These are phyloP conservation scores for Platorchestia sp. DNA, from an alignment of 1,140 invertebrate species.

Conservation along the genomic window DNA sequence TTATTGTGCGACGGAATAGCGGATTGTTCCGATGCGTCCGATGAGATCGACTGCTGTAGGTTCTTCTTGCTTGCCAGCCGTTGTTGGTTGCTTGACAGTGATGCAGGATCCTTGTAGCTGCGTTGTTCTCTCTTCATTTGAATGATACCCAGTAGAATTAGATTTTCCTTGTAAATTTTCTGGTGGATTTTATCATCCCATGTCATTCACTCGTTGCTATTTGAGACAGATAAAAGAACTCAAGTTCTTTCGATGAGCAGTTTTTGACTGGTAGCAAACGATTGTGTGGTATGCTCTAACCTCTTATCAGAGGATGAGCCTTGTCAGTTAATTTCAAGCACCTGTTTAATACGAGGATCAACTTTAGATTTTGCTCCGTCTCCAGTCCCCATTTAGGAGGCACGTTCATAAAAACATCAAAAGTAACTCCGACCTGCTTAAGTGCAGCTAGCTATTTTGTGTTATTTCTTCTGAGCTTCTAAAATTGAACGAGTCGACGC, in stretches of 20 bases:
- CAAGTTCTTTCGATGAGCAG: not conserved
- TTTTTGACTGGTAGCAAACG: not conserved
- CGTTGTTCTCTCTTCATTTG: not conserved
- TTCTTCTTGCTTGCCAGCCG: conserved; percentile 17
- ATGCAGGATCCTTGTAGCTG: not conserved
- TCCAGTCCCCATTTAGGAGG: not conserved
- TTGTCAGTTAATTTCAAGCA: not conserved
- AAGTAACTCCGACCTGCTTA: not conserved
- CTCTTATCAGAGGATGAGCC: too few relatives aligned
- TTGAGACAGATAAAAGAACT: not conserved
- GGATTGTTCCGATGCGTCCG: conserved; percentile 70
- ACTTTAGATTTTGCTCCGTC: not conserved
- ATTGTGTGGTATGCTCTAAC: too few relatives aligned
- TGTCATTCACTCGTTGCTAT: not conserved
- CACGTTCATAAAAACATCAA: not conserved
- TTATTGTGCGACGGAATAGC: conserved; percentile 69
- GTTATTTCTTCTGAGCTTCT: not conserved
- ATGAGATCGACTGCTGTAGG: conserved; percentile 67
- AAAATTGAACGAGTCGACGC: not conserved
- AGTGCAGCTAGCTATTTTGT: not conserved
- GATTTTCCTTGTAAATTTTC: not conserved
- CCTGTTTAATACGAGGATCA: not conserved
- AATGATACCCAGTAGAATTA: not conserved
- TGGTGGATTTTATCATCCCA: not conserved
- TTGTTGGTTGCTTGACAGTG: not conserved